Evolutionary conservation across 2,113 vertebrate genomes (phyloP), one percentile per base, ranked within the genome.

Genomic region (Ceyx margarethae): DNA sequence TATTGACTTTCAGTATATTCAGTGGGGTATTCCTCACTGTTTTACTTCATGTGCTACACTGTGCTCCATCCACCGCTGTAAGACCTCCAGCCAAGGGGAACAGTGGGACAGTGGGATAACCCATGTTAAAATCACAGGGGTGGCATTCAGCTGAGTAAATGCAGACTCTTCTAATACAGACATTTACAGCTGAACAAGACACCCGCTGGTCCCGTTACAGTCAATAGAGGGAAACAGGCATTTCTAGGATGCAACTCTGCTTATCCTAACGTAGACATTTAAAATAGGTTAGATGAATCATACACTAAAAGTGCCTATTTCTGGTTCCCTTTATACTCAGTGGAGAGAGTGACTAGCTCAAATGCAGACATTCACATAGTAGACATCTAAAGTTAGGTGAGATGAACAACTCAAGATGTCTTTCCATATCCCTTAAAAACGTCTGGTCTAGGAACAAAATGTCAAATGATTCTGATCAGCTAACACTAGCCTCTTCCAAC

Each of bases 211-310:
- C 85, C 72, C 87, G 65, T 91, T 94, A 91, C 79, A 93, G 82
- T 51, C 87, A 91, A 48, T 4, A 0, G 79, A 91, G 72, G 87
- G 91, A 95, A 95, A 77, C 5, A 51, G 68, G 82, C 79, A 95
- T 95, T 95, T 95, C 91, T 95, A 94, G 79, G 93, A 91, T 95
- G 91, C 76, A 92, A 85, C 56, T 87, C 71, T 45, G 66, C 54
- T 92, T 90, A 89, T 82, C 60, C 61, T 67, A 85, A 89, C 1
- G 26, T 46, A 95, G 85, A 83, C 33, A 74, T 91, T 90, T 95
- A 95, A 95, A 96, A 95, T 90, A 85, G 90, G 64, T 93, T 85
- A 81, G 78, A 95, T 96, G 95, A 95, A 90, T 95, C 95, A 95
- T 66, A 53, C 15, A 4, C 67, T 77, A 71, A 6, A 94, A 87